phyloP scores from a whole-genome alignment of 2,888 invertebrate species.

The Eupithecia pulchellata region DNA sequence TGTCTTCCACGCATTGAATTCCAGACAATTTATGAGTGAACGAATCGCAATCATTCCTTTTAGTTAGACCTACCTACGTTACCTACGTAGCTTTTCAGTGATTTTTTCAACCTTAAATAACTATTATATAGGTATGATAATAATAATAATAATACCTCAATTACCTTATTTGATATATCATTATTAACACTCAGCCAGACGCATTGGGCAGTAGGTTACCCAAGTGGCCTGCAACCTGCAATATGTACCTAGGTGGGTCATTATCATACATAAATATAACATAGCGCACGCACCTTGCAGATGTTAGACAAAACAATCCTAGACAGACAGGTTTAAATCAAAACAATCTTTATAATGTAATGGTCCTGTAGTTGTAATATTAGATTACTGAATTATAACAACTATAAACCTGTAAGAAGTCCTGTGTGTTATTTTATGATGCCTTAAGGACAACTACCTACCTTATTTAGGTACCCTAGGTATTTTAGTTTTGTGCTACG shows the following conservation, averaged over 20 bases:
- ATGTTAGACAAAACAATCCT: constrained; percentile 4
- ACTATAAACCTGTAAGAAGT: no score
- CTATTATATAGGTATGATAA: constrained; percentile 7
- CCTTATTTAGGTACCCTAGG: no score
- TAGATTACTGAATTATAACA: no score
- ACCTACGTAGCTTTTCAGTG: not conserved
- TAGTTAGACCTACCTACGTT: not conserved
- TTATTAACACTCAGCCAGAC: not conserved
- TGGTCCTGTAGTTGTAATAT: no score
- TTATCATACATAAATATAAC: no score
- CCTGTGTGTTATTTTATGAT: no score
- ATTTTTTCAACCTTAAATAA: not conserved
- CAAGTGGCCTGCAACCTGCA: not conserved
- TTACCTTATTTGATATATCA: constrained; percentile 14
- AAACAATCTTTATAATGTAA: not conserved
- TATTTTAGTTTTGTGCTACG: no score
- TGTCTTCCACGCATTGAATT: constrained; percentile 5
- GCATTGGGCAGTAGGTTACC: not conserved
- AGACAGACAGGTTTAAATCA: not conserved
- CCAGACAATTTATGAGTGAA: not conserved
- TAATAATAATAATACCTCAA: no score
- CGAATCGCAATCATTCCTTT: constrained; percentile 14
- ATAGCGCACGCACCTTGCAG: not conserved
- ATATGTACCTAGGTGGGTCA: no score
- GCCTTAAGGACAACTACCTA: no score